Evolutionary conservation across 64 coral and sea anemone genomes (phyloP), one percentile per base, ranked within the genome.

Genomic region (Stichodactyla mertensii): DNA sequence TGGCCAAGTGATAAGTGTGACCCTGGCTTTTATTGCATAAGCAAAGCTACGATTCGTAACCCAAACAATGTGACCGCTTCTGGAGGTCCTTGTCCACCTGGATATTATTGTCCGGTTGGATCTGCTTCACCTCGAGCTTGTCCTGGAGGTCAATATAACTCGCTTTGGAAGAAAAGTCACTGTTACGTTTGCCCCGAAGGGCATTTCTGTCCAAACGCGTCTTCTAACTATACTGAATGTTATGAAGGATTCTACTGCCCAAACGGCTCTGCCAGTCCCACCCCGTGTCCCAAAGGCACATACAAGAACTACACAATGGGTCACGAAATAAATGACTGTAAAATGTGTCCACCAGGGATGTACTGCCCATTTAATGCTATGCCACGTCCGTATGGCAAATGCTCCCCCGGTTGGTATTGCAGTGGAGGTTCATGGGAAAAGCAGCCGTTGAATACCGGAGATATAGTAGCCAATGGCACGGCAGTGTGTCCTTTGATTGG

Each of bases 161-260:
- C 97, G 0, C 87, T 82, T 52, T 95, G 93, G 93, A 88, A 89
- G 60, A 87, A 99, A 59, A 92, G 91, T 77, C 51, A 89, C 10
- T 99, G 97, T 45, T 74, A 60, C 57, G 77, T 88, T 53, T 99
- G 97, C 36, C 93, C 92, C 18, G 87, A 87, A 71, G 97, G 97
- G 20, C 87, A 92, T 84, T 99, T 99, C 86, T 99, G 97, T 70
- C 97, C 93, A 6, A 99, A 99, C 93, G 97, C 97, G 13, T 95
- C 97, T 9, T 91, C 85, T 10, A 88, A 85, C 9, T 90, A 92
- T 69, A 89, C 86, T 52, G 91, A 88, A 55, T 99, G 97, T 55
- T 92, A 90, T 52, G 55, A 86, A 69, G 97, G 97, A 51, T 84
- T 77, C 36, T 99, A 90, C 74, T 99, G 97, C 52, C 97, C 97